Evolutionary conservation across 2,113 vertebrate species (phyloP), one percentile per base, ranked within the genome.

Genomic region (Poicephalus meyeri): DNA sequence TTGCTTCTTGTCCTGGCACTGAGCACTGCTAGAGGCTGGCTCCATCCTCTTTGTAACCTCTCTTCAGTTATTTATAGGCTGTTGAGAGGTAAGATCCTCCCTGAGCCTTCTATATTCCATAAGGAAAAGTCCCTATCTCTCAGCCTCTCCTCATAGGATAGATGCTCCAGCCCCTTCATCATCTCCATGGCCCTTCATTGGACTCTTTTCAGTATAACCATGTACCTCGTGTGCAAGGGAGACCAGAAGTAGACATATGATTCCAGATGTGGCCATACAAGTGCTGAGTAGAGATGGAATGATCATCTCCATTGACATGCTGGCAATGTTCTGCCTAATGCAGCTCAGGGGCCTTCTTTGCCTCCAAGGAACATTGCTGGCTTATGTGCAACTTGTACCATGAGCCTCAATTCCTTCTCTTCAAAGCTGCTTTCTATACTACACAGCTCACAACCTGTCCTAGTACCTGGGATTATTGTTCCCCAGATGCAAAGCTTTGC

Each of bases 111-210:
- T n/a, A 23, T 41, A 66, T 41, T 66, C 29, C 35, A 49, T 29
- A 23, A 29, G 47, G 18, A n/a, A 47, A 55, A 86, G 18, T 49
- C 61, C 24, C 35, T 2, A 9, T 49, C 52, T 49, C 35, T 41
- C 61, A 58, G 6, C 23, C 11, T 56, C 3, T 29, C 19, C 10
- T 68, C 19, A 29, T 10, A 58, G 35, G 19, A 76, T 1, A 39
- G 39, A 55, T 39, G 7, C 8, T 58, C 35, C 52, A 68, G 24
- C 11, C 31, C 16, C 35, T 58, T 58, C 29, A 29, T 49, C 44
- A 50, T 13, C 44, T 42, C 49, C 1, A 0, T 42, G 35, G 29
- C 52, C 42, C 17, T 41, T 47, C 2, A 0, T 10, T 39, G 52
- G 28, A 16, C 20, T 26, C 13, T 33, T 6, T 58, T 17, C 13